Evolutionary conservation across 2,797 vertebrate genomes (phyloP).

Genomic region (Bovichtus diacanthus): DNA sequence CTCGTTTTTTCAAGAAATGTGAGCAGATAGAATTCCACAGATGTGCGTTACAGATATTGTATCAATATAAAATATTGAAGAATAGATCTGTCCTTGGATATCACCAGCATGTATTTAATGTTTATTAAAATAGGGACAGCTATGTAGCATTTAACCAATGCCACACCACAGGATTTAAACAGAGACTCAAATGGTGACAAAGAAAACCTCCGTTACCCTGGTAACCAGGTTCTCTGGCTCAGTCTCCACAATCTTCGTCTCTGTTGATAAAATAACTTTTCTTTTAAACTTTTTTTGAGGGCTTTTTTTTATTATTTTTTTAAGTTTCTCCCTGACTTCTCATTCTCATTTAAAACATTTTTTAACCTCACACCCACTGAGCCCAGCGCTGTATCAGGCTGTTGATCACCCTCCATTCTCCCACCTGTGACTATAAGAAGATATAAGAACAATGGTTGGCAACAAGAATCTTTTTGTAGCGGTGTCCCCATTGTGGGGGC

Average conservation of each 20-base stretch:
- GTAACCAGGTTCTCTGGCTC: conserved; percentile 2
- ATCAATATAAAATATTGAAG: neutral
- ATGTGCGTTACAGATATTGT: neutral
- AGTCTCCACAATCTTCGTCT: neutral
- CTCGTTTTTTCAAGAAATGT: neutral
- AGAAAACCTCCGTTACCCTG: conserved; percentile 15
- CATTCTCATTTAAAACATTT: neutral
- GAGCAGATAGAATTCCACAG: neutral
- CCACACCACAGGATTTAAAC: too few relatives aligned
- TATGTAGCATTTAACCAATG: too few relatives aligned
- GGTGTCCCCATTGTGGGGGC: neutral
- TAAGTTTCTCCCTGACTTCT: neutral
- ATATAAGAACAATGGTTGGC: neutral
- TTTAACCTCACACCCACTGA: neutral
- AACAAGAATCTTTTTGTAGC: neutral
- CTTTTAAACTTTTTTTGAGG: neutral
- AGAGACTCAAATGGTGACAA: neutral
- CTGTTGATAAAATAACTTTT: neutral
- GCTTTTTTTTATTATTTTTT: too few relatives aligned
- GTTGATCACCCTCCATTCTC: neutral
- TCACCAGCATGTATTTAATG: neutral
- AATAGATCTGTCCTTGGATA: conserved; percentile 3
- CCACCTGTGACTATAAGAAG: neutral
- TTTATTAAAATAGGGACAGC: too few relatives aligned
- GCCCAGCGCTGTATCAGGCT: neutral